Base-by-base conservation (phyloP, 2,888 invertebrate species). In the Neocrepidodera transversa region DNA sequence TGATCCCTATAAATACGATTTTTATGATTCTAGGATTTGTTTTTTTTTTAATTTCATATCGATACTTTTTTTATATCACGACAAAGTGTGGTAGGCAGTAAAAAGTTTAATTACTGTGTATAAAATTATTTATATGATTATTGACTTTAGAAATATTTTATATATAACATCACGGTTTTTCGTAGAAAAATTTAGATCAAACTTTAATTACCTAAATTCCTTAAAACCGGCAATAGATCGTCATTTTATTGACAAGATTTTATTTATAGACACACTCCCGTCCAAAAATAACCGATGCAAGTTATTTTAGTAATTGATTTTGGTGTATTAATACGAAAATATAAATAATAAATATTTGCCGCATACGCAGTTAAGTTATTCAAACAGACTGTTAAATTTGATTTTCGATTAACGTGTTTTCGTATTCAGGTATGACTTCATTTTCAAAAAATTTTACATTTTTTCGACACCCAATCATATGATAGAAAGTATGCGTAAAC, bases 251-350 rank as follows among this genome's bases (percentile, higher is more conserved):
- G 8, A 30, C 17, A 26, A 47, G 42, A 45, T 36, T 11, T 47
- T 48, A 47, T 48, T 48, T 38, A 45, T 55, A 55, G 48, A 23
- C 8, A 18, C 10, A 18, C 20, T 6, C n/a, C 23, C 4, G 11
- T 18, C n/a, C 17, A 36, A 55, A 55, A 55, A 48, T 55, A 55
- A 36, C 17, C 18, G 8, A 4, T 38, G 14, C 20, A 26, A 48
- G 35, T 28, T 55, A 55, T 55, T 48, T 55, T 38, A 13, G 36
- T 55, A 18, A 6, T 28, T 30, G 40, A 28, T 30, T 45, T 48
- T 48, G 16, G 26, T 48, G 6, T 38, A 10, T 32, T 32, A 32
- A 13, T 32, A 2, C 8, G n/a, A 30, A 30, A 40, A 38, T 40
- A 38, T 48, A 55, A 48, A 48, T 36, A 26, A 38, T 36, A 36